These are phyloP conservation scores for Marisa cornuarietis DNA, from an alignment of 1,140 invertebrate genomes.

Conservation along the genomic window DNA sequence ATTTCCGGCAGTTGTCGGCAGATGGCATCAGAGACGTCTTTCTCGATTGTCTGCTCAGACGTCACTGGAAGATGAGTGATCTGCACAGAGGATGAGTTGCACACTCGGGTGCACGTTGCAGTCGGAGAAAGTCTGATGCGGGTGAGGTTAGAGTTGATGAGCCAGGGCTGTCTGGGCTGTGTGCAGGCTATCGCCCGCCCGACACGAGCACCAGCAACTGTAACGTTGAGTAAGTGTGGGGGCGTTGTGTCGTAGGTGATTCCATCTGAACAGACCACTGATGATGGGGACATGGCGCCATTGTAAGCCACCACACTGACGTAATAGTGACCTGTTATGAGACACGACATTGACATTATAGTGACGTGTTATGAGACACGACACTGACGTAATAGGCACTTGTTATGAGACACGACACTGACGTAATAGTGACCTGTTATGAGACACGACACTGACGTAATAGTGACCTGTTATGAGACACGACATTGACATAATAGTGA, in stretches of 20 bases:
- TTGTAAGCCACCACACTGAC: slow-evolving; percentile 43
- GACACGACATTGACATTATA: background rate
- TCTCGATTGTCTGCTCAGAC: background rate
- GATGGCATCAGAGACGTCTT: slow-evolving; percentile 8
- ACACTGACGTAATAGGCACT: too few relatives aligned
- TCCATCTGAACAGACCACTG: slow-evolving; percentile 42
- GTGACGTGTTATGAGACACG: background rate
- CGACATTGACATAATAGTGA: too few relatives aligned
- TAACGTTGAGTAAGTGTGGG: slow-evolving; percentile 32
- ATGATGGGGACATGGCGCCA: slow-evolving; percentile 38
- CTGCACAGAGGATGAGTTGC: background rate
- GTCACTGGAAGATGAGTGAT: slow-evolving; percentile 6
- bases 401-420: too few relatives aligned
- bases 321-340: slow-evolving; percentile 19
- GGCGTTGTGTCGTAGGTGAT: slow-evolving; percentile 38
- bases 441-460: too few relatives aligned
- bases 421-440: too few relatives aligned
- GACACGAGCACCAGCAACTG: slow-evolving; percentile 20
- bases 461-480: too few relatives aligned
- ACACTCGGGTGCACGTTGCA: slow-evolving; percentile 3
- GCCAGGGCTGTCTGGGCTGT: slow-evolving; percentile 25
- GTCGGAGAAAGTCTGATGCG: slow-evolving; percentile 6
- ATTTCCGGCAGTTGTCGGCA: slow-evolving; percentile 13
- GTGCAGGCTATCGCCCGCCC: slow-evolving; percentile 25
- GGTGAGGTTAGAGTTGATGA: slow-evolving; percentile 33